Percentiles rank a stretch among this genome's conserved stretches.
Conservation (phyloP, 2,888 invertebrate species). For the Thecocarcelia acutangulata region DNA sequence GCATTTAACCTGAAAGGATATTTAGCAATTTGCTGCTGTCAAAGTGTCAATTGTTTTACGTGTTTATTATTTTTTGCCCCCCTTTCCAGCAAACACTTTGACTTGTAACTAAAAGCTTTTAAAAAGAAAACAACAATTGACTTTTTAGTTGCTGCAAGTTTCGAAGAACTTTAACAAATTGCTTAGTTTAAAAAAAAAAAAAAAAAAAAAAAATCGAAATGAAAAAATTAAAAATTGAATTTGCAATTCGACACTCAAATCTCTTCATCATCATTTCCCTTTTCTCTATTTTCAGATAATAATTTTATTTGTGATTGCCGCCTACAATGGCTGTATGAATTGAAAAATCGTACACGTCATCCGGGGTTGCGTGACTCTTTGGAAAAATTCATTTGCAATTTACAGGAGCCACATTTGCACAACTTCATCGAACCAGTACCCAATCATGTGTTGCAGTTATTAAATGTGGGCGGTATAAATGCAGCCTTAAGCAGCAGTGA, state of each 20-base stretch:
- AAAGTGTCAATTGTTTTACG: slow-evolving; percentile 67
- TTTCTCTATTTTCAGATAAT: slow-evolving; percentile 86
- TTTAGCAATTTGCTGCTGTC: slow-evolving; percentile 69
- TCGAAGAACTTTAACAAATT: slow-evolving; percentile 33
- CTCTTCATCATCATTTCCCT: slow-evolving; percentile 55
- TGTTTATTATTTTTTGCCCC: slow-evolving; percentile 5
- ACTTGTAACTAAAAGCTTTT: slow-evolving; percentile 11
- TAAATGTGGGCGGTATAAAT: slow-evolving; percentile 74
- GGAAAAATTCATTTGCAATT: slow-evolving; percentile 87
- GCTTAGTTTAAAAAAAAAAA: slow-evolving; percentile 29
- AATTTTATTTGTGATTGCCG: slow-evolving; percentile 92
- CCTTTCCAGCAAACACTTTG: neutral
- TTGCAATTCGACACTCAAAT: slow-evolving; percentile 29
- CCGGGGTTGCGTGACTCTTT: slow-evolving; percentile 86
- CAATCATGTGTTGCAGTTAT: slow-evolving; percentile 75
- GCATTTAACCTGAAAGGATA: slow-evolving; percentile 66
- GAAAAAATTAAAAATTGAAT: slow-evolving; percentile 15
- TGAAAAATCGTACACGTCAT: slow-evolving; percentile 87
- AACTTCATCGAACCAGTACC: slow-evolving; percentile 77
- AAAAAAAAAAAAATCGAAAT: no score
- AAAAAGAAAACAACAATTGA: slow-evolving; percentile 8
- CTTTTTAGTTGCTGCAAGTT: neutral
- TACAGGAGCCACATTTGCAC: slow-evolving; percentile 81
- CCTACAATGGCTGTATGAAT: slow-evolving; percentile 89
- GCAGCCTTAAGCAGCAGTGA: slow-evolving; percentile 70